A percentile compares a stretch with the other conserved stretches of the same genome.
These are phyloP conservation scores for Elmis aenea DNA, from an alignment of 2,888 invertebrate species.

Conservation along the genomic window DNA sequence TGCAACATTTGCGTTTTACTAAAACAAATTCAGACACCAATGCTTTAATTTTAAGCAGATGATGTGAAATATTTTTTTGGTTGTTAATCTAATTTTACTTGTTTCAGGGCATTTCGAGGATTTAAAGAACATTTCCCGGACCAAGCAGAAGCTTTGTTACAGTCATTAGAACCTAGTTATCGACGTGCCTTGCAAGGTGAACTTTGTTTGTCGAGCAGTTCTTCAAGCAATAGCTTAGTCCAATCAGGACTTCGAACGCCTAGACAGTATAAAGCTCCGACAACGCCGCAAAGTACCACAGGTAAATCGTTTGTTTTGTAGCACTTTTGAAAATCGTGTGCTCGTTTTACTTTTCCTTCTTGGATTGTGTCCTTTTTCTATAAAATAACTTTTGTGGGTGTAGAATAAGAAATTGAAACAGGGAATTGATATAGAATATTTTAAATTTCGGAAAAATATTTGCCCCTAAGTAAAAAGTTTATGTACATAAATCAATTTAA, in stretches of 20 bases:
- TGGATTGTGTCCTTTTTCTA: too few species aligned
- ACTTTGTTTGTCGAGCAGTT: conserved; percentile 55
- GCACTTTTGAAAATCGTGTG: conserved; percentile 43
- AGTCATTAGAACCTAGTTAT: conserved; percentile 74
- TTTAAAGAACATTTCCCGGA: conserved; percentile 88
- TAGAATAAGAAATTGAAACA: too few species aligned
- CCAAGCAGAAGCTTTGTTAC: conserved; percentile 78
- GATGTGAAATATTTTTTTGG: neutral
- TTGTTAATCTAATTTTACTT: conserved; percentile 5
- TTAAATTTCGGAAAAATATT: too few species aligned
- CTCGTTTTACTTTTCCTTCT: neutral
- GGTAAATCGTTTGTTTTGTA: too few species aligned
- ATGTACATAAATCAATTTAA: too few species aligned
- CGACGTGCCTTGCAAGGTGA: conserved; percentile 57
- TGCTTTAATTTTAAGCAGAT: neutral
- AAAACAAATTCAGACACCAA: too few species aligned
- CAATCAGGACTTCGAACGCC: conserved; percentile 44
- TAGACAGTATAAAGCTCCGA: conserved; percentile 42
- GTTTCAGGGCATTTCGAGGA: conserved; percentile 77
- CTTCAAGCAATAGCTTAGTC: conserved; percentile 51
- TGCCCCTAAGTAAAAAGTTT: too few species aligned
- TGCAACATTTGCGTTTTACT: too few species aligned
- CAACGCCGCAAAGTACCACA: conserved; percentile 43
- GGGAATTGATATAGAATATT: too few species aligned
- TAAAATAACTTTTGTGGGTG: too few species aligned